Base-by-base conservation (phyloP, 2,888 invertebrate genomes). In the Patella depressa region DNA sequence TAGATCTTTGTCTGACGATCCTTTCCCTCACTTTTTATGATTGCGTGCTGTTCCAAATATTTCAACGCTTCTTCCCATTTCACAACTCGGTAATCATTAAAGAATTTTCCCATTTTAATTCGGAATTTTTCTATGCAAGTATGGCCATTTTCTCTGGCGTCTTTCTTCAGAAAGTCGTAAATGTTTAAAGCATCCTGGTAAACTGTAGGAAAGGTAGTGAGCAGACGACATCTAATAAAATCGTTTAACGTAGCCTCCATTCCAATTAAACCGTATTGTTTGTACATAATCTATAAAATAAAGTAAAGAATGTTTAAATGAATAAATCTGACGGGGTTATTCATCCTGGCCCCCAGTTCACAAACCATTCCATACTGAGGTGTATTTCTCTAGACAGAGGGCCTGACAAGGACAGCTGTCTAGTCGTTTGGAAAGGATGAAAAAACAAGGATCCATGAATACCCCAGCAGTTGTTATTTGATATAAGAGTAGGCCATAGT, bases 141-240 rank as follows among this genome's bases (percentile, higher is more conserved):
- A 79, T 90, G 87, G 0, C 90, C 89, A 34, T 83, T 71, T 19
- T 81, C 77, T 24, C 79, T 81, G 9, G 86, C 85, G 19, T 86
- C 83, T 9, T 74, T 76, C 78, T 89, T 90, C 24, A 90, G 80
- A n/a, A 81, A 85, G 74, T 87, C 87, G 55, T 90, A 90, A 29
- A 90, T 86, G 65, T 84, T 74, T 15, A 90, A 79, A n/a, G 87
- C 87, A 76, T 89, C 88, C 72, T 80, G 82, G 34, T 84, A 77
- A 15, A 79, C 80, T 45, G 82, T 79, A 4, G 86, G 82, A 1
- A 88, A 78, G 12, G 77, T 76, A 2, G 79, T 53, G 70, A 85
- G 73, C 12, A 87, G 78, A 7, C 86, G 86, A 55, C 82, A 80
- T 17, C 80, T 79, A 9, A 81, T 69, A 59, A 84, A 85, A 2